phyloP scores from a whole-genome alignment of 2,888 invertebrate species.

The Pollenia angustigena region DNA sequence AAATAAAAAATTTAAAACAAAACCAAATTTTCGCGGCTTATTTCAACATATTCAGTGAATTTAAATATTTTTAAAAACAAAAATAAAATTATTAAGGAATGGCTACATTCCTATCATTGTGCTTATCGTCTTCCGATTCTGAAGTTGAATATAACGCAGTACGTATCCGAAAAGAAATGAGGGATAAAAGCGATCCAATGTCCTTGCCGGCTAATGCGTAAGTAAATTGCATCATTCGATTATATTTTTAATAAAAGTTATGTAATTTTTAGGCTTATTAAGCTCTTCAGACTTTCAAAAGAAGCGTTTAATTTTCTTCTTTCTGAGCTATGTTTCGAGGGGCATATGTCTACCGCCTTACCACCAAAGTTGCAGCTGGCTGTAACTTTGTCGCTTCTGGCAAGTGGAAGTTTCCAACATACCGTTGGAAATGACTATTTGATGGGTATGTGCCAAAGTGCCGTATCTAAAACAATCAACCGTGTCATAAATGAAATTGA shows the following conservation, averaged over 20 bases:
- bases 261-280: conserved; percentile 15
- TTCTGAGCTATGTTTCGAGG: too few relatives aligned
- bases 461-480: background rate
- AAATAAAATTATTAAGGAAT: background rate
- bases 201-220: conserved; percentile 19
- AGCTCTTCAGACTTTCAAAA: conserved; percentile 36
- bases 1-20: too few relatives aligned
- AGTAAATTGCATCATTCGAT: conserved; percentile 9
- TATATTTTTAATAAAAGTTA: background rate
- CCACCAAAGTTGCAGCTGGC: background rate
- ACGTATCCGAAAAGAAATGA: conserved; percentile 14
- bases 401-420: too few relatives aligned
- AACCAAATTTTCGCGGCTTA: too few relatives aligned
- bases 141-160: conserved; percentile 23
- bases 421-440: too few relatives aligned
- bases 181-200: conserved; percentile 28
- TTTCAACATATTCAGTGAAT: too few relatives aligned
- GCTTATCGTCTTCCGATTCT: conserved; percentile 37
- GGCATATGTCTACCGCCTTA: too few relatives aligned
- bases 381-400: conserved; percentile 14
- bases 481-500: conserved; percentile 29
- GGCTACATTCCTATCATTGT: conserved; percentile 9
- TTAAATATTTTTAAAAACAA: too few relatives aligned
- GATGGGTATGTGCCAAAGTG: too few relatives aligned
- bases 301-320: too few relatives aligned